Conservation (phyloP, 2,797 vertebrate genomes). For the Paguma larvata region DNA sequence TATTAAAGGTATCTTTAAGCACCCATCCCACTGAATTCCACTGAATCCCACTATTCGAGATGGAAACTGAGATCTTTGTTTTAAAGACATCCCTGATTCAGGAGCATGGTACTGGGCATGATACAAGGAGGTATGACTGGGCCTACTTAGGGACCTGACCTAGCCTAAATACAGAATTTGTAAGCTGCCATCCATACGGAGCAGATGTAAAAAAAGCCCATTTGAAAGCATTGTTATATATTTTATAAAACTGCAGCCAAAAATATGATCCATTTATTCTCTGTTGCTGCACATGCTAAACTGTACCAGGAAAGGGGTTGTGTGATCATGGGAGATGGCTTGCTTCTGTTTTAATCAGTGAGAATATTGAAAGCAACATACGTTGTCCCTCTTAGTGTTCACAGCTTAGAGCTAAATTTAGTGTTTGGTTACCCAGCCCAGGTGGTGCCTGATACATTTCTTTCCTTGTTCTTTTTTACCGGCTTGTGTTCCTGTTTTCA, state of each 20-base stretch:
- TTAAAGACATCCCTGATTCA: constrained; percentile 22
- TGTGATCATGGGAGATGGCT: not conserved
- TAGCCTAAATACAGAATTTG: constrained; percentile 32
- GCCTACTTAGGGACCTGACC: constrained; percentile 12
- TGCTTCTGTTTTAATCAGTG: constrained; percentile 18
- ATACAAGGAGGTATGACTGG: not conserved
- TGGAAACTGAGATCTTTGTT: not conserved
- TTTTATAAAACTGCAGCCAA: not conserved
- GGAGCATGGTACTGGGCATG: not conserved
- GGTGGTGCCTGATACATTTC: constrained; percentile 36
- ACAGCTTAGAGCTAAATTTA: not conserved
- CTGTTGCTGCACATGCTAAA: not conserved
- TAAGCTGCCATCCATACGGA: constrained; percentile 5
- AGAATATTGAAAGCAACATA: not conserved
- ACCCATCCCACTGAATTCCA: not conserved
- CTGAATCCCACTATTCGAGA: not conserved
- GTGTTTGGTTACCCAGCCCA: not conserved
- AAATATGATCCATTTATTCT: constrained; percentile 9
- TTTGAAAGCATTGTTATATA: not conserved
- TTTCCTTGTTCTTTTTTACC: constrained; percentile 52
- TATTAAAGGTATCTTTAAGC: not conserved
- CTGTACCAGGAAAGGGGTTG: not conserved
- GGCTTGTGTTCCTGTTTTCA: constrained; percentile 55
- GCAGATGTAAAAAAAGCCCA: not conserved
- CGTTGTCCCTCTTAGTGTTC: not conserved